phyloP scores from a whole-genome alignment of 2,888 invertebrate species.

The Troides helena region DNA sequence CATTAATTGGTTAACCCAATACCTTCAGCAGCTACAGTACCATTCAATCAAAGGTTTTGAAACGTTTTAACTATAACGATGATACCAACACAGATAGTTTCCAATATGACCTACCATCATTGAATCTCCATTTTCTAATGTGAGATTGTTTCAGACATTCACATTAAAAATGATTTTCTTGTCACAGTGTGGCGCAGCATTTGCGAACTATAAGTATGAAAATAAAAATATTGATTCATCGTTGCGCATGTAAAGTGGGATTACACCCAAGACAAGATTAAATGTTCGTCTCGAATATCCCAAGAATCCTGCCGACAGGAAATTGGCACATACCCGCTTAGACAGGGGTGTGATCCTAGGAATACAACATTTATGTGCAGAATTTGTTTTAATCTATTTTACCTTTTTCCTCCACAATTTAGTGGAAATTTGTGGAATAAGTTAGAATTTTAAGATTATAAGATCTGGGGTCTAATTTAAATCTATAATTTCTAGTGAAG shows the following conservation, averaged over 20 bases:
- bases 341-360: conserved; percentile 11
- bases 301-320: conserved; percentile 20
- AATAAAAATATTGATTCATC: conserved; percentile 18
- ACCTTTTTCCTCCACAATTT: neutral
- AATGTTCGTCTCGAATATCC: conserved; percentile 17
- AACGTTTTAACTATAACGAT: too few relatives aligned
- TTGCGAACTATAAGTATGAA: neutral
- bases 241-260: conserved; percentile 27
- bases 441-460: too few relatives aligned
- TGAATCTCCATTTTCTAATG: too few relatives aligned
- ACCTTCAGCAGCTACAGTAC: too few relatives aligned
- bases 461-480: too few relatives aligned
- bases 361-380: neutral
- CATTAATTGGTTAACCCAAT: too few relatives aligned
- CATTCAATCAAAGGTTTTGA: too few relatives aligned
- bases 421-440: neutral
- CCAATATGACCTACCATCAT: too few relatives aligned
- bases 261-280: conserved; percentile 22
- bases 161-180: neutral
- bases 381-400: neutral
- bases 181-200: neutral
- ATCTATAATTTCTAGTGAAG: too few relatives aligned
- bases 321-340: conserved; percentile 18
- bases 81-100: too few relatives aligned
- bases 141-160: neutral